Evolutionary conservation across 2,888 invertebrate genomes (phyloP).

Genomic region (Darwinula stevensoni): DNA sequence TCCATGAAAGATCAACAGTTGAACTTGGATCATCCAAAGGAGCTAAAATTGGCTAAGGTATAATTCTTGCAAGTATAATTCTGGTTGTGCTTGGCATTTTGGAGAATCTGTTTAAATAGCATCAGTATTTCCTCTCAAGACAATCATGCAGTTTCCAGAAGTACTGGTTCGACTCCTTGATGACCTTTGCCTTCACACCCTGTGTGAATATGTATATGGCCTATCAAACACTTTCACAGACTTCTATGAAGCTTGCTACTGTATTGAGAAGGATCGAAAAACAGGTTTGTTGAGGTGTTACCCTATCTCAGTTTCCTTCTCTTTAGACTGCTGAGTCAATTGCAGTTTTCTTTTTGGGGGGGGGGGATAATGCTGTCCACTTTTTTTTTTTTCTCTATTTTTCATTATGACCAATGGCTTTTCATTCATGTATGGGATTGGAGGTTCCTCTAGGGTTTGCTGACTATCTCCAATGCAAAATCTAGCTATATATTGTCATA

Average conservation of each 20-base stretch:
- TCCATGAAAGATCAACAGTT: conserved; percentile 28
- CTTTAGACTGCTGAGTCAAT: no score
- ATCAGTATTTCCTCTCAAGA: conserved; percentile 13
- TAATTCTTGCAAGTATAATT: conserved; percentile 10
- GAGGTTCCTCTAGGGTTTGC: no score
- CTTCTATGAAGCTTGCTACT: conserved; percentile 92
- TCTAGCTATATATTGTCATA: no score
- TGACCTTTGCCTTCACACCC: conserved; percentile 48
- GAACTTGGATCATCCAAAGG: conserved; percentile 56
- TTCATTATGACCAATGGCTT: conserved; percentile 1
- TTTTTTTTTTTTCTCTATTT: conserved; percentile 3
- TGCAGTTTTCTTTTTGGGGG: no score
- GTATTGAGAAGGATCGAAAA: conserved; percentile 59
- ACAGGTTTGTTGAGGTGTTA: conserved; percentile 15
- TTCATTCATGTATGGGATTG: no score
- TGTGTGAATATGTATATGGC: conserved; percentile 90
- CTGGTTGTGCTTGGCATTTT: conserved; percentile 3
- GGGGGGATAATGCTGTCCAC: no score
- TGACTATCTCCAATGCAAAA: no score
- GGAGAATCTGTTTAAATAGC: conserved; percentile 4
- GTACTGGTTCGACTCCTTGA: conserved; percentile 46
- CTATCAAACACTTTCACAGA: conserved; percentile 59
- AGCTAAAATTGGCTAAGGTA: conserved; percentile 71
- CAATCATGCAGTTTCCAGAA: conserved; percentile 56
- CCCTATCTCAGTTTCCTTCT: conserved; percentile 4